Evolutionary conservation across 2,888 invertebrate genomes (phyloP).

Genomic region (Drosophila mimica): DNA sequence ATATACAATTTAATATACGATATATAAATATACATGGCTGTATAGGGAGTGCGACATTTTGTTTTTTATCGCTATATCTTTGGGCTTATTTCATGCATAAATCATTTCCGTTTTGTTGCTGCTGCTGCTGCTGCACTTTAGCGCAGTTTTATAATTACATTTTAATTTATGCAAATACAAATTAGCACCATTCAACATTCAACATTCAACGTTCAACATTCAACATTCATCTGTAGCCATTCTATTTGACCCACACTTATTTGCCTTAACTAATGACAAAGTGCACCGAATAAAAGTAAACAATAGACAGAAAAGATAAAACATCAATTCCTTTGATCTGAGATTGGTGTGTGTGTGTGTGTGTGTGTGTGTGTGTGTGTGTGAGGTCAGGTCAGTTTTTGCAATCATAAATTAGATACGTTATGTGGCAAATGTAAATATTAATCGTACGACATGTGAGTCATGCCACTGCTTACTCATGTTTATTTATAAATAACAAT

Average conservation of each 20-base stretch:
- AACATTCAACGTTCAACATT: neutral
- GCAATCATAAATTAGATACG: conserved; percentile 9
- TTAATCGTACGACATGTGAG: conserved; percentile 35
- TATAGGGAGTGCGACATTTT: conserved; percentile 53
- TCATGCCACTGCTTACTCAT: neutral
- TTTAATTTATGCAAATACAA: conserved; percentile 80
- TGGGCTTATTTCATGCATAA: conserved; percentile 75
- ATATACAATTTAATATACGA: conserved; percentile 30
- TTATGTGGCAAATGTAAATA: conserved; percentile 16
- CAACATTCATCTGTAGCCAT: neutral
- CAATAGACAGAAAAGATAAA: conserved; percentile 16
- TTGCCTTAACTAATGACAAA: conserved; percentile 71
- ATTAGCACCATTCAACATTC: conserved; percentile 50
- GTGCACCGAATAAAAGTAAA: conserved; percentile 28
- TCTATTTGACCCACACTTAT: conserved; percentile 33
- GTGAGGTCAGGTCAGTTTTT: neutral
- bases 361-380: conserved; percentile 6
- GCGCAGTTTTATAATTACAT: conserved; percentile 78
- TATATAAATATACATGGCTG: conserved; percentile 11
- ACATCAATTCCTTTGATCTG: neutral
- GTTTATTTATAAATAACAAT: neutral
- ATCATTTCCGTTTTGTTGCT: conserved; percentile 65
- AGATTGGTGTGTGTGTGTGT: conserved; percentile 5
- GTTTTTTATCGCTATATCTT: conserved; percentile 57
- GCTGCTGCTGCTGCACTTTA: conserved; percentile 39